Evolutionary conservation across 1,140 invertebrate species (phyloP), one percentile per base, ranked within the genome.

Genomic region (Zaprionus vittiger): DNA sequence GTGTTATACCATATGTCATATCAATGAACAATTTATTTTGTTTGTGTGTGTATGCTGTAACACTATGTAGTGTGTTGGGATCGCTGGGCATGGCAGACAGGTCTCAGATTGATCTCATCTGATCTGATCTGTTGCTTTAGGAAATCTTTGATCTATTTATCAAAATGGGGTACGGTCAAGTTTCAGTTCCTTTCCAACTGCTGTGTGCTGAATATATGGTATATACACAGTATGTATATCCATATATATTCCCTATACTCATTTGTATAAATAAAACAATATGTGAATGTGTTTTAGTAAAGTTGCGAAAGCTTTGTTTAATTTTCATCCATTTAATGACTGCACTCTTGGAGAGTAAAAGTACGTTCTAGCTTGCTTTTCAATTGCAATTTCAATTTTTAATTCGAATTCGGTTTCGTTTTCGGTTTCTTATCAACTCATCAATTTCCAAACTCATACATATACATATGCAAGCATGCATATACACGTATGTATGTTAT

Each of bases 1-100:
- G 83, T 86, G 82, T 85, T 86, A 76, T 79, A 80, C 67, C 82
- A 85, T 52, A 52, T 34, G 31, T 86, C 82, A 76, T 85, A 81
- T 81, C 71, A 72, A 81, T 84, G 74, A 81, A 79, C 77, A 79
- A 81, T 79, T 69, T 67, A 73, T 73, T 77, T 85, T 75, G 73
- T 83, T 79, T 83, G 76, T 83, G 71, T 83, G 65, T 68, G 60
- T 83, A 70, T 80, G 80, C 70, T 70, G 77, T 80, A 34, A 49
- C 47, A 63, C 44, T 9, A 17, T 17, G n/a, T 47, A 52, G 26
- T 31, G n/a, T 63, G 31, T 34, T 9, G 44, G 61, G 52, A 17
- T 52, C 14, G 38, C n/a, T 15, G 47, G 41, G 41, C 5, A 17
- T 44, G 2, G n/a, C n/a, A 44, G 41, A 9, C 26, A 28, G 26